Conservation (phyloP, 2,888 invertebrate species). For the Lasioglossum calceatum region DNA sequence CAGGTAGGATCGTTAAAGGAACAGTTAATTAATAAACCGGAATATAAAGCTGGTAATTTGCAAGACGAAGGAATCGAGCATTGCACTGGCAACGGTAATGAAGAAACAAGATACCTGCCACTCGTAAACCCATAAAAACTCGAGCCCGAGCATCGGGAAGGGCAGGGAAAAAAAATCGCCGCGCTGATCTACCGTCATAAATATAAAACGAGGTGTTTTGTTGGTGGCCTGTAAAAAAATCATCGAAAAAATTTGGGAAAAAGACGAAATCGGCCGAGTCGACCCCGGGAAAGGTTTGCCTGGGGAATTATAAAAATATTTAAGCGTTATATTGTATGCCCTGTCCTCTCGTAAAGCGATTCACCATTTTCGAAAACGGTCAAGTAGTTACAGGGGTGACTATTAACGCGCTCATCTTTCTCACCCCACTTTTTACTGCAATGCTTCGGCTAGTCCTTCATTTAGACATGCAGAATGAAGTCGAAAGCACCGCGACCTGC, state of each 20-base stretch:
- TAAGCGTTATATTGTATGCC: conserved; percentile 60
- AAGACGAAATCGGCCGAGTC: neutral
- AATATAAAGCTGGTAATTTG: neutral
- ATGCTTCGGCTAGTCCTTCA: neutral
- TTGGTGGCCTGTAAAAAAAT: conserved; percentile 75
- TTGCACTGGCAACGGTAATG: conserved; percentile 13
- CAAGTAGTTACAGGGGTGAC: conserved; percentile 44
- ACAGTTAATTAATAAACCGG: neutral
- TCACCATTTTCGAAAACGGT: conserved; percentile 40
- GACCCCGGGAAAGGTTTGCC: neutral
- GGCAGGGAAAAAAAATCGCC: conserved; percentile 23
- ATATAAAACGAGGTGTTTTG: conserved; percentile 77
- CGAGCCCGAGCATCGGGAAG: neutral
- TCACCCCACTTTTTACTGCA: neutral
- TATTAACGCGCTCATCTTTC: conserved; percentile 16
- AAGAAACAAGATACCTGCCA: conserved; percentile 36
- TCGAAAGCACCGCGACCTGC: neutral
- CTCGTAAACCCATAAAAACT: conserved; percentile 58
- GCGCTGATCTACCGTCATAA: conserved; percentile 78
- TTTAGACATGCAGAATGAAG: neutral
- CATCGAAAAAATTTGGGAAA: conserved; percentile 70
- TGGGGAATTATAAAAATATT: conserved; percentile 58
- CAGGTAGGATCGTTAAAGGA: neutral
- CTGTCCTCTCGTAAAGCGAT: conserved; percentile 42
- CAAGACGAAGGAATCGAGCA: neutral